Base-by-base conservation (phyloP, 2,797 vertebrate species). In the Craterocephalus amniculus region DNA sequence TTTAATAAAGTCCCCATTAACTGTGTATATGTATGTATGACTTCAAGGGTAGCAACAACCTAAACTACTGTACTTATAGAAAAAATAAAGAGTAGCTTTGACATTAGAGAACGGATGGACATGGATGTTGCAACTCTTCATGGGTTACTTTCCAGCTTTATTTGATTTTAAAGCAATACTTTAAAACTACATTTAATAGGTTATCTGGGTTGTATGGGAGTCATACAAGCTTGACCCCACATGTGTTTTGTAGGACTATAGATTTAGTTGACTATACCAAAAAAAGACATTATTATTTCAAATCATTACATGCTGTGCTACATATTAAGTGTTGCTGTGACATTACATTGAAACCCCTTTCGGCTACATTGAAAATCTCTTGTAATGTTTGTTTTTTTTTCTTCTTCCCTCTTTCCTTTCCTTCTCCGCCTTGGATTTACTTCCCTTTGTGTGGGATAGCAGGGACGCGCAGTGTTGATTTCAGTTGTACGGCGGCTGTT, bases 311-410 rank as follows among this genome's bases (percentile, higher is more conserved):
- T 83, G 72, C 83, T 77, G 79, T 54, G 63, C 79, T 83, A 72
- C 74, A 80, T 83, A 80, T 90, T 83, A 83, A 83, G 78, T 82
- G 87, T 77, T 84, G 58, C 83, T 88, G 83, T 91, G 89, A 86
- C 85, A 91, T 88, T 91, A 89, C 84, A 91, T 87, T 91, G 92
- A 94, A 94, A 93, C 88, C 83, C 91, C 93, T 92, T 80, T 89
- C 83, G 91, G 92, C 89, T 81, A 88, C 24, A 68, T 36, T 63
- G 63, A 87, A 83, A 84, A 79, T 83, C 85, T 67, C 80, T 78
- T 78, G 79, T 81, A 86, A 82, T 90, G 84, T 92, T 92, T 92
- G 76, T 92, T 91, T 92, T 88, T 70, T 81, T 70, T 49, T 74
- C 74, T 13, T 31, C 61, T 56, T 22, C 62, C 52, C 52, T 60